These are phyloP conservation scores for Melanostoma mellinum DNA, from an alignment of 2,888 invertebrate genomes.

Conservation along the genomic window DNA sequence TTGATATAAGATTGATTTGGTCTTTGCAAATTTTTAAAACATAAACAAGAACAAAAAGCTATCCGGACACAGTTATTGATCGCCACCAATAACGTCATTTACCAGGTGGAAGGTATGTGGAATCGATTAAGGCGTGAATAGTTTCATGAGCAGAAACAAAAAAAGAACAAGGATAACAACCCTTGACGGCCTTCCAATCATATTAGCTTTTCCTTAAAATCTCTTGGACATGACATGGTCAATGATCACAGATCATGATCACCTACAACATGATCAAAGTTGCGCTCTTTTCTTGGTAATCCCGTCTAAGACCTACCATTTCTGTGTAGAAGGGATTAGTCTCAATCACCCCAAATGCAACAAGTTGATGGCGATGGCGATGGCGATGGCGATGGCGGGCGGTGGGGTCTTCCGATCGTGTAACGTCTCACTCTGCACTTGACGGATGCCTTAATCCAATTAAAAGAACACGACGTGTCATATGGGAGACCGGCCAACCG, in stretches of 20 bases:
- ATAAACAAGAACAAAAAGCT: too few relatives aligned
- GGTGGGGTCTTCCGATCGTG: constrained; percentile 47
- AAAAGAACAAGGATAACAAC: constrained; percentile 19
- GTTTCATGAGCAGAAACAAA: constrained; percentile 12
- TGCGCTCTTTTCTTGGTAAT: constrained; percentile 57
- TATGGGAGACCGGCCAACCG: constrained; percentile 48
- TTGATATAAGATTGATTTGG: too few relatives aligned
- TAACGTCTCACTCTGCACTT: constrained; percentile 68
- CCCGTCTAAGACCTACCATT: constrained; percentile 59
- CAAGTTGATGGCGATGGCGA: constrained; percentile 49
- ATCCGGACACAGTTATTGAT: too few relatives aligned
- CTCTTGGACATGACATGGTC: constrained; percentile 49
- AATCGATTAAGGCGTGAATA: constrained; percentile 55
- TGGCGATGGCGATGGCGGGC: not conserved
- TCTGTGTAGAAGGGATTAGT: constrained; percentile 50
- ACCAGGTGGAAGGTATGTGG: not conserved
- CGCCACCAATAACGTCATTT: too few relatives aligned
- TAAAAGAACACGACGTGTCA: constrained; percentile 73
- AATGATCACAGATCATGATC: constrained; percentile 52
- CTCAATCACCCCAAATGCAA: constrained; percentile 68
- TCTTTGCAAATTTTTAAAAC: too few relatives aligned
- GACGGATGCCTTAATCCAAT: constrained; percentile 76
- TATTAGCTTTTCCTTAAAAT: constrained; percentile 29
- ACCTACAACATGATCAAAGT: constrained; percentile 52
- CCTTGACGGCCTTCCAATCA: constrained; percentile 17